A percentile compares a stretch with the other conserved stretches of the same genome.
Conservation (phyloP, 2,797 vertebrate species). For the Megaceryle alcyon region DNA sequence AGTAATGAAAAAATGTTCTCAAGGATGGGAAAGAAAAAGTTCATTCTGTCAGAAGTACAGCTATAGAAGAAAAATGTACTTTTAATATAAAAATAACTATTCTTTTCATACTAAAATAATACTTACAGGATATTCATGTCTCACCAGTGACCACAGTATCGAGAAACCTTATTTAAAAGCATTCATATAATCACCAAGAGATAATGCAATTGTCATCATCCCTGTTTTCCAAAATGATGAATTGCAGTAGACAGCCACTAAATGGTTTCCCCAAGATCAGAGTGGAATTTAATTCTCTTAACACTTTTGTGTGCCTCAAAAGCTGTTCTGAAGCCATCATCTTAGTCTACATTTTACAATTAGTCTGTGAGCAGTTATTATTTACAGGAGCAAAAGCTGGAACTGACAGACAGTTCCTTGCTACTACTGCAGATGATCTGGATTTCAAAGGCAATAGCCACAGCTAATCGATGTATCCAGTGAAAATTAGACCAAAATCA, state of each 20-base stretch:
- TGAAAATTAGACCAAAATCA: neutral
- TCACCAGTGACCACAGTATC: neutral
- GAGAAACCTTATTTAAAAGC: neutral
- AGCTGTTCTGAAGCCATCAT: neutral
- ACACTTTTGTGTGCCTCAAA: neutral
- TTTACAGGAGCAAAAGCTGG: neutral
- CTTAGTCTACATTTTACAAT: neutral
- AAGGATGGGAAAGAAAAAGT: neutral
- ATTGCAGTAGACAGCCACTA: neutral
- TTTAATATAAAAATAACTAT: neutral
- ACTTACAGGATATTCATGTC: fast-evolving
- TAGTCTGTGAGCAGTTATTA: neutral
- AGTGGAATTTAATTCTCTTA: neutral
- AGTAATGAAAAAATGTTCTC: neutral
- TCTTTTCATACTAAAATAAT: neutral
- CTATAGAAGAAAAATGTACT: neutral
- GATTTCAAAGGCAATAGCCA: neutral
- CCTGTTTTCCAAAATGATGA: neutral
- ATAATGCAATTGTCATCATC: neutral
- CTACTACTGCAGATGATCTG: fast-evolving
- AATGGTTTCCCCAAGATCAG: neutral
- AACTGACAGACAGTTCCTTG: neutral
- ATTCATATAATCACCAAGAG: neutral
- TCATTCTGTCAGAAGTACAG: neutral
- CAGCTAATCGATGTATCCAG: neutral